phyloP scores from a whole-genome alignment of 92 coral and sea anemone species.

The Micromussa lordhowensis region DNA sequence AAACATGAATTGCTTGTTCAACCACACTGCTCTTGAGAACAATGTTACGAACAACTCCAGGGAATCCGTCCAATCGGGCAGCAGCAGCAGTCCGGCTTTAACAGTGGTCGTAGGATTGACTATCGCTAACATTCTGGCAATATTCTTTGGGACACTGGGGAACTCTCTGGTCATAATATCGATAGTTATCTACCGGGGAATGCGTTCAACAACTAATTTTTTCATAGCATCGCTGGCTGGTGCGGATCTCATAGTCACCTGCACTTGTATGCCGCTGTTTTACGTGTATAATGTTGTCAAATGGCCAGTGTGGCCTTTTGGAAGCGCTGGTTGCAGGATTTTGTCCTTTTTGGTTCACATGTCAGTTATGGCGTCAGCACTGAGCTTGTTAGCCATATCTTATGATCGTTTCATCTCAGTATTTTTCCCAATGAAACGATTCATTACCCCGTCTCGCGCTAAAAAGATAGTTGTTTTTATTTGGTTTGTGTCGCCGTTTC shows the following conservation, averaged over 20 bases:
- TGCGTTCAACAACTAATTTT: conserved; percentile 81
- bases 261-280: conserved; percentile 84
- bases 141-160: conserved; percentile 75
- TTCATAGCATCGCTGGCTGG: conserved; percentile 81
- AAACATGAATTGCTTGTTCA: conserved; percentile 14
- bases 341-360: conserved; percentile 78
- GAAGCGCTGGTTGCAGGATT: conserved; percentile 68
- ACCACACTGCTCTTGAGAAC: conserved; percentile 12
- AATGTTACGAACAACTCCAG: conserved; percentile 21
- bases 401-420: conserved; percentile 86
- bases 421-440: conserved; percentile 73
- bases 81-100: conserved; percentile 15
- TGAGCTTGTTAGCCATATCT: conserved; percentile 81
- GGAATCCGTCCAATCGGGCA: conserved; percentile 8
- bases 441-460: conserved; percentile 62
- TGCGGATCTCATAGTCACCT: conserved; percentile 81
- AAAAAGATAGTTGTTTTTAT: conserved; percentile 59
- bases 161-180: conserved; percentile 74
- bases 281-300: conserved; percentile 80
- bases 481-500: conserved; percentile 83
- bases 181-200: conserved; percentile 77
- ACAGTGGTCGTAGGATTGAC: conserved; percentile 57
- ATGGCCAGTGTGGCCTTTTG: conserved; percentile 90
- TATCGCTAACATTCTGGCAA: conserved; percentile 59
- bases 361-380: conserved; percentile 87